phyloP scores from a whole-genome alignment of 1,140 invertebrate species.

The Papilio machaon region DNA sequence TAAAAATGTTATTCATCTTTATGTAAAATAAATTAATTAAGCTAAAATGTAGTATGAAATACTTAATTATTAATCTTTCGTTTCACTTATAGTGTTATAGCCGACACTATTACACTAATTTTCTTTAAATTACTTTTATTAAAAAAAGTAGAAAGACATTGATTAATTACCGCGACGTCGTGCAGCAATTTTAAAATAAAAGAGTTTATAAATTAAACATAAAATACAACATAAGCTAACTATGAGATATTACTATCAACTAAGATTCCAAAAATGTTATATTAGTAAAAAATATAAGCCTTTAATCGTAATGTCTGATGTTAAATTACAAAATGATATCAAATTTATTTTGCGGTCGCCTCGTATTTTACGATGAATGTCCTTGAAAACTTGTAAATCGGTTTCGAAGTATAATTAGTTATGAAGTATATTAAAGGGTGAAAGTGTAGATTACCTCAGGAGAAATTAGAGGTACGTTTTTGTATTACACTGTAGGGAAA shows the following conservation, averaged over 20 bases:
- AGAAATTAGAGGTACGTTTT: constrained; percentile 5
- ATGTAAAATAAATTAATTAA: neutral
- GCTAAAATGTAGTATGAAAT: neutral
- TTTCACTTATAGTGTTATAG: neutral
- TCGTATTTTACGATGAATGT: constrained; percentile 8
- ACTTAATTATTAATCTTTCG: neutral
- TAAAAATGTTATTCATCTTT: neutral
- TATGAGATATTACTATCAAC: too few species aligned
- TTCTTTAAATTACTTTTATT: constrained; percentile 4
- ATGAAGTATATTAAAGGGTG: constrained; percentile 26
- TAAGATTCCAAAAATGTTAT: too few species aligned
- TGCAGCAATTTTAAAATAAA: constrained; percentile 2
- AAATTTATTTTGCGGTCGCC: constrained; percentile 19
- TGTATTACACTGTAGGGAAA: constrained; percentile 5
- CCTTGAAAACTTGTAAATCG: constrained; percentile 17
- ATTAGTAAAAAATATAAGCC: too few species aligned
- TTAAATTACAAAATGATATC: neutral
- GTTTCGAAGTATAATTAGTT: constrained; percentile 25
- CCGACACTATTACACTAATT: neutral
- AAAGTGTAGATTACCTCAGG: constrained; percentile 19
- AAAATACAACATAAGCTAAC: neutral
- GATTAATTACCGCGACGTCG: neutral
- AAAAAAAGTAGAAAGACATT: constrained; percentile 3
- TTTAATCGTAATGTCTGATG: neutral
- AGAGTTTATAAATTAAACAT: neutral